Evolutionary conservation across 2,888 invertebrate species (phyloP), one percentile per base, ranked within the genome.

Genomic region (Lasioglossum pauxillum): DNA sequence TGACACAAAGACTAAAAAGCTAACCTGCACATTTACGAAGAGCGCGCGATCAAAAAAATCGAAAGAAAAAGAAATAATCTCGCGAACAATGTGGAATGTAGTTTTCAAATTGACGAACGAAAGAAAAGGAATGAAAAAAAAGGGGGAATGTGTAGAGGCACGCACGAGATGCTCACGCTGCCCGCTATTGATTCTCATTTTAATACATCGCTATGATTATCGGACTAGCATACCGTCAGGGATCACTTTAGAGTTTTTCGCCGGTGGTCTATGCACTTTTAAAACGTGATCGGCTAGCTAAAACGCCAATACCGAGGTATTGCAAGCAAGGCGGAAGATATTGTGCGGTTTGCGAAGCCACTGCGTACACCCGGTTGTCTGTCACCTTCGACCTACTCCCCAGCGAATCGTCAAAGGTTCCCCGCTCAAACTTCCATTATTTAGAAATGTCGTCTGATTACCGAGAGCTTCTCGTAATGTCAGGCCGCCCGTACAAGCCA

Each of bases 311-410:
- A 87, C 84, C 83, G 84, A 80, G 73, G 86, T 90, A 90, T 84
- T 87, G 89, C 85, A 83, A 88, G 76, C 88, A 84, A 88, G 87
- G 86, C 87, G 83, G 85, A 87, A 78, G 79, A 91, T 90, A 88
- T 88, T 80, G 89, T 88, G 88, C 88, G 90, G 89, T 92, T 90
- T 87, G 90, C 85, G 93, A 92, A 91, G 92, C 91, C 92, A 92
- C 92, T 92, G 92, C 91, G 91, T 92, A 92, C 92, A 93, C 93
- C 94, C 94, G 93, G 94, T 93, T 92, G 93, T 91, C 94, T 94
- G 94, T 94, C 94, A 94, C 93, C 93, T 92, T 90, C 93, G 92
- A 94, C 94, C 94, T 94, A 94, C 93, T 94, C 93, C 94, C 93
- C 90, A 91, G 84, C 87, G 77, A 91, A 90, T 91, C 89, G 89